Percentiles rank a stretch among this genome's conserved stretches.
Conservation (phyloP, 2,888 invertebrate species). For the Bimastos eiseni region DNA sequence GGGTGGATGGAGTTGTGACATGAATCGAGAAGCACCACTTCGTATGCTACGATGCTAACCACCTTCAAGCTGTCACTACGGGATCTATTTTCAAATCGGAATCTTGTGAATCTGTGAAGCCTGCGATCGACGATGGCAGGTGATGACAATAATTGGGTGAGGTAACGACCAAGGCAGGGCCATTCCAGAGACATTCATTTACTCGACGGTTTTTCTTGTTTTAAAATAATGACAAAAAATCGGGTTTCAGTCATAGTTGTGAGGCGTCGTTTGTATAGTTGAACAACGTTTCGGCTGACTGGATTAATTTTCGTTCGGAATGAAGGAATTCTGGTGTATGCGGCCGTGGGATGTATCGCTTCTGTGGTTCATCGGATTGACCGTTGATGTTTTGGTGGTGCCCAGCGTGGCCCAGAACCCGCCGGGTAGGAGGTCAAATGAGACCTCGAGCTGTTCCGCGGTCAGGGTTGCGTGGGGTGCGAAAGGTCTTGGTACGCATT, state of each 20-base stretch:
- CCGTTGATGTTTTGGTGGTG: neutral
- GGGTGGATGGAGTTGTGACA: conserved; percentile 1
- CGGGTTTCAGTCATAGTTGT: neutral
- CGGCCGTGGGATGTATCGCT: neutral
- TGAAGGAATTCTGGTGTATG: neutral
- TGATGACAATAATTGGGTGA: neutral
- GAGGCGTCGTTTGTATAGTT: too few species aligned
- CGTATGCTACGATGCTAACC: neutral
- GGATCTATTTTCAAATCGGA: neutral
- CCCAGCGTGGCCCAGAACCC: neutral
- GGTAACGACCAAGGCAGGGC: neutral
- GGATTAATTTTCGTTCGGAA: neutral
- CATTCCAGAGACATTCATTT: neutral
- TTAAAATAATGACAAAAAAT: neutral
- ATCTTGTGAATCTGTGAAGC: neutral
- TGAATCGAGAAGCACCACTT: neutral
- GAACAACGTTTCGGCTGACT: neutral
- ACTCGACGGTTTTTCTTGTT: neutral
- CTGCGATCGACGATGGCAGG: neutral
- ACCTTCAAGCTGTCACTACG: neutral
- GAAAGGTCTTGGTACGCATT: neutral
- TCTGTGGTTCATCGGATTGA: neutral
- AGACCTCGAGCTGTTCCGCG: neutral
- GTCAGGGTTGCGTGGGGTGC: neutral
- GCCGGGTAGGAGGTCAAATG: neutral